These are phyloP conservation scores for Poecilia gillii DNA, from an alignment of 2,797 vertebrate species.

Conservation along the genomic window DNA sequence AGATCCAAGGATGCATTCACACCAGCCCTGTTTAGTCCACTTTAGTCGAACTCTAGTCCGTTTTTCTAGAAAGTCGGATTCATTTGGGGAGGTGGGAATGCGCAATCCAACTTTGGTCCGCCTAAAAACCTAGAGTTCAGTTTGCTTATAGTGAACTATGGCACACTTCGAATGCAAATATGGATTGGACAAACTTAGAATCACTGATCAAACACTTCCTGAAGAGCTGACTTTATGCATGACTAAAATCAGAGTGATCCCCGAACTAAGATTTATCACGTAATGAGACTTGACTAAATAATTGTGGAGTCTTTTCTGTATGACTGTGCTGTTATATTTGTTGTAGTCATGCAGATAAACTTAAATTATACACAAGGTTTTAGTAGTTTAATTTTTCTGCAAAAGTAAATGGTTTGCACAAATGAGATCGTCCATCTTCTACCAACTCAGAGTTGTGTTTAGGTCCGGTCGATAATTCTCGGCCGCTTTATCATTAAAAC, in stretches of 20 bases:
- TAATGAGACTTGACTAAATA: background rate
- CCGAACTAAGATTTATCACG: background rate
- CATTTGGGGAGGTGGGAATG: no score
- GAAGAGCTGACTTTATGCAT: background rate
- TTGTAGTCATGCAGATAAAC: background rate
- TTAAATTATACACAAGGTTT: background rate
- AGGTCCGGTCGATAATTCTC: background rate
- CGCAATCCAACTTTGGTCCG: no score
- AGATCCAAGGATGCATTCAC: background rate
- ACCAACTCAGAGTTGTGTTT: background rate
- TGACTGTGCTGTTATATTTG: background rate
- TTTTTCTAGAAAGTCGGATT: no score
- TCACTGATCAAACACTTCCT: background rate
- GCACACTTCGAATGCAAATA: no score
- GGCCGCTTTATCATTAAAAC: background rate
- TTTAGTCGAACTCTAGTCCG: no score
- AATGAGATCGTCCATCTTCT: background rate
- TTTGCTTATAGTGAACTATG: no score
- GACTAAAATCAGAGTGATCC: background rate
- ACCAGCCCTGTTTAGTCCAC: no score
- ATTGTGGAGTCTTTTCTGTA: background rate
- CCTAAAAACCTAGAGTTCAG: no score
- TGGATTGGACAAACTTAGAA: background rate
- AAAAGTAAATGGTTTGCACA: background rate
- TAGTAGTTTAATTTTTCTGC: background rate